Base-by-base conservation (phyloP, 2,888 invertebrate species). In the Spialia ferax region DNA sequence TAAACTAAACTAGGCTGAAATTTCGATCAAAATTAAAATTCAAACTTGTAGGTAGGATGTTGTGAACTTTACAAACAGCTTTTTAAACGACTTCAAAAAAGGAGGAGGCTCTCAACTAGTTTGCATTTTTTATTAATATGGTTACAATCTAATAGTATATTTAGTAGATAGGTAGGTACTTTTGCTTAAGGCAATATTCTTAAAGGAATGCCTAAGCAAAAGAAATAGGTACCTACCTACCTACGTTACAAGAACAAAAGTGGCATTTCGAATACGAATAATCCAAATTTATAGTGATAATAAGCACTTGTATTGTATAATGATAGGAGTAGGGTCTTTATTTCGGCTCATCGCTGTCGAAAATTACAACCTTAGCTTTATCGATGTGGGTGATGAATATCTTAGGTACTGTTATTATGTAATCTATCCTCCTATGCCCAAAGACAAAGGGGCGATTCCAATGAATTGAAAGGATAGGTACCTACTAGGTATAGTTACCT, bases 351-450 rank as follows among this genome's bases (percentile, higher is more conserved):
- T 57, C 61, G 48, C 50, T 23, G 65, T 50, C 63, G 63, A 54
- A 72, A 72, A 72, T 72, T 71, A 72, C 63, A 66, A 45, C 68
- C 64, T 72, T 66, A 13, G 61, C 20, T 15, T 13, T 38, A 52
- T 22, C 55, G 52, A 20, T 38, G 65, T 52, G 54, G 62, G 62
- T 38, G 59, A 65, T 59, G 38, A 52, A 59, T 65, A 59, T 38
- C 52, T 59, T 20, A 45, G 18, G n/a, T 42, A 52, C n/a, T 15
- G 18, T 50, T 64, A 48, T 64, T 45, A 45, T 45, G 11, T 48
- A 52, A 45, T 29, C 63, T 52, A 23, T 55, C 38, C 38, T 63
- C 29, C 38, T 26, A 38, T 42, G 2, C 35, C 48, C 38, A 42
- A 42, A 55, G 45, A 55, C 50, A 45, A 42, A 56, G 50, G 35